Percentiles rank a stretch among this genome's conserved stretches.
phyloP scores from a whole-genome alignment of 2,888 invertebrate genomes.

The Chymomyza caudatula region DNA sequence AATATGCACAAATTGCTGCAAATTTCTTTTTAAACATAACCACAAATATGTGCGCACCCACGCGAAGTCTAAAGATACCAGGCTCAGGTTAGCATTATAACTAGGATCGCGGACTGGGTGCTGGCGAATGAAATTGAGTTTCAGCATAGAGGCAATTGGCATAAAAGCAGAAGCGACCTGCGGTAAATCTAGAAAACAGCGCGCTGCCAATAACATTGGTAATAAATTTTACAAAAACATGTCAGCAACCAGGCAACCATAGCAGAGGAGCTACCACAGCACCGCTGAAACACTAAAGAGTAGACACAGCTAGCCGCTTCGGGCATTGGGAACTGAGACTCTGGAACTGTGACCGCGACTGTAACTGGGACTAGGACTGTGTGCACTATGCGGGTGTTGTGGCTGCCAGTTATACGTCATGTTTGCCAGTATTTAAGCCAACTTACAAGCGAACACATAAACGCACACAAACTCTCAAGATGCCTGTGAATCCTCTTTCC shows the following conservation, averaged over 20 bases:
- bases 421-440: slow-evolving; percentile 51
- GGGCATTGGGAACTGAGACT: background rate
- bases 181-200: slow-evolving; percentile 46
- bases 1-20: slow-evolving; percentile 52
- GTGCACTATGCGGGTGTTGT: slow-evolving; percentile 61
- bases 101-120: background rate
- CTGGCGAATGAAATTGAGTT: slow-evolving; percentile 14
- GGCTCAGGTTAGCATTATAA: no score
- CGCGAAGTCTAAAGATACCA: slow-evolving; percentile 5
- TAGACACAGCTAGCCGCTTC: background rate
- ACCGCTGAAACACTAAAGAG: background rate
- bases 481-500: background rate
- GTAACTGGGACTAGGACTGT: slow-evolving; percentile 3
- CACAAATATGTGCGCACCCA: slow-evolving; percentile 64
- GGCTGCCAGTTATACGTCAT: slow-evolving; percentile 59
- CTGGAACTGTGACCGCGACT: background rate
- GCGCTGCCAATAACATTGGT: slow-evolving; percentile 69
- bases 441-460: slow-evolving; percentile 25
- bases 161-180: slow-evolving; percentile 67
- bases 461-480: slow-evolving; percentile 11
- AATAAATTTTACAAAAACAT: slow-evolving; percentile 64
- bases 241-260: slow-evolving; percentile 40
- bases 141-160: slow-evolving; percentile 51
- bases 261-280: background rate
- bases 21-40: slow-evolving; percentile 59